Evolutionary conservation across 23 tunicate genomes (phyloP), one percentile per base, ranked within the genome.

Genomic region (Oikopleura vanhoeffeni): DNA sequence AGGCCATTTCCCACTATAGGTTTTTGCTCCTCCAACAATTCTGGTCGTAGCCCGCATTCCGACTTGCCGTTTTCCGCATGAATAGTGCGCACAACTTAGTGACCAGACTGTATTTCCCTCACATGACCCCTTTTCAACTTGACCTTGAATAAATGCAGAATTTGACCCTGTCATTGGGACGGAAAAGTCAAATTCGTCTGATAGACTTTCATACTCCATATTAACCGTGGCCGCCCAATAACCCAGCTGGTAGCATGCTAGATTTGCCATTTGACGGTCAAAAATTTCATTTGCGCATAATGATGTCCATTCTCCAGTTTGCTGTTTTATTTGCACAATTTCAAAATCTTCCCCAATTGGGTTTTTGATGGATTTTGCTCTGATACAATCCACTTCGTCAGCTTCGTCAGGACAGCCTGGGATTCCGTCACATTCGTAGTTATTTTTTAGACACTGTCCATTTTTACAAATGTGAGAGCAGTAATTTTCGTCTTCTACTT

Each of bases 1-100:
- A 18, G 60, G 60, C 60, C 60, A 49, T 18, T 49, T 49, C 18
- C 60, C 60, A 49, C 8, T 8, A 49, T 49, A 49, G 18, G 60
- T 49, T 18, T 49, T 49, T 49, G 60, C 8, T 18, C 60, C 60
- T 8, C 60, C 60, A 49, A 49, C 60, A 49, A 49, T 49, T 8
- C 60, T 8, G 60, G 60, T 49, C 18, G 18, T 18, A 0, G 98
- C 94, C 83, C 98, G 83, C 77, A 90, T 86, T 18, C 88, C 89
- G 58, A 93, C 98, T 86, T 93, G 98, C 36, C 98, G 67, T 67
- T 93, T 93, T 83, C 94, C 94, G 39, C 98, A 49, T 8, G 60
- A 8, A 18, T 49, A 49, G 60, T 18, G 8, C 18, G 60, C 60
- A 49, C 60, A 49, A 49, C 18, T 18, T 49, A 49, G 18, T 49